These are phyloP conservation scores for Xyrauchen texanus DNA, from an alignment of 2,113 vertebrate genomes.

Conservation along the genomic window DNA sequence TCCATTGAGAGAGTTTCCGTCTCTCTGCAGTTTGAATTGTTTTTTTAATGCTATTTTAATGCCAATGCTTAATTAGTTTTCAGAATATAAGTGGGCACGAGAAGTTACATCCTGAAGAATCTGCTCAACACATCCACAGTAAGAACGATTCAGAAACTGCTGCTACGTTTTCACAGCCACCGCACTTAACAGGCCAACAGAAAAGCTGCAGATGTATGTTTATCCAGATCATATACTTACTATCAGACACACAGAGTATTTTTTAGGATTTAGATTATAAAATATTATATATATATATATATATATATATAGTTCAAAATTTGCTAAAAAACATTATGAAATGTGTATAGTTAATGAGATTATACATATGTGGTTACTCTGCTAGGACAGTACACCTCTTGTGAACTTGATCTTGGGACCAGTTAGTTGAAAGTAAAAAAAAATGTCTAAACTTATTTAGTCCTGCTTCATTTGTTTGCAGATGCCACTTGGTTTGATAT, in stretches of 20 bases:
- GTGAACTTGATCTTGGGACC: too few species aligned
- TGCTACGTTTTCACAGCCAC: not conserved
- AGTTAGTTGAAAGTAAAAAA: too few species aligned
- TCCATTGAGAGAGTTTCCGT: not conserved
- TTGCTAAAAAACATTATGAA: too few species aligned
- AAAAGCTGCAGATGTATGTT: constrained; percentile 23
- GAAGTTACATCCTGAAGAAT: not conserved
- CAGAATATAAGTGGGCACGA: constrained; percentile 20
- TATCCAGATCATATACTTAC: not conserved
- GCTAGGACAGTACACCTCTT: too few species aligned
- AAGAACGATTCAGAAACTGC: constrained; percentile 4
- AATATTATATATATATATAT: too few species aligned
- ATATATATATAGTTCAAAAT: too few species aligned
- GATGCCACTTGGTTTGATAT: too few species aligned
- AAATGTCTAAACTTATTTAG: too few species aligned
- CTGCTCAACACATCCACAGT: constrained; percentile 15
- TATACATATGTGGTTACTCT: too few species aligned
- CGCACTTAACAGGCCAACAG: not conserved
- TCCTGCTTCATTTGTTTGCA: too few species aligned
- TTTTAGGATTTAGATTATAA: not conserved
- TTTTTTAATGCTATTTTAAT: not conserved
- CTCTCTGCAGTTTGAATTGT: not conserved
- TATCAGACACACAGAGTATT: not conserved
- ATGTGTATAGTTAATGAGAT: too few species aligned
- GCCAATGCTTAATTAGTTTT: not conserved